These are phyloP conservation scores for Pachydiplax longipennis DNA, from an alignment of 2,888 invertebrate species.

Conservation along the genomic window DNA sequence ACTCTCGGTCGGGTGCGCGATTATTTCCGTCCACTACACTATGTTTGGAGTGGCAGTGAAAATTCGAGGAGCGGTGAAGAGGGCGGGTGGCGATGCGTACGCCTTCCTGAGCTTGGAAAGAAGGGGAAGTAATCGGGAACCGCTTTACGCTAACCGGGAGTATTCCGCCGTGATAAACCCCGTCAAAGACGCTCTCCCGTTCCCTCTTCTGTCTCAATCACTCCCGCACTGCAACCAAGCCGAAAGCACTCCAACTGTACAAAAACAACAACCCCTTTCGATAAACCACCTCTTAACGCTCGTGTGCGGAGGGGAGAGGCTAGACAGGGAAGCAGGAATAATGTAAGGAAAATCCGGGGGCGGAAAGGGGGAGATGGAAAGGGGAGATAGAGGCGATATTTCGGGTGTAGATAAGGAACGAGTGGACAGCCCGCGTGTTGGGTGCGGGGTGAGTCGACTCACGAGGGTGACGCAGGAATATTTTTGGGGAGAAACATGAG, in stretches of 20 bases:
- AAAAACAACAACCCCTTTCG: slow-evolving; percentile 13
- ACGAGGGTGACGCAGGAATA: too few species aligned
- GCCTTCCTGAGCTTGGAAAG: background rate
- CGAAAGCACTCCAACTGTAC: background rate
- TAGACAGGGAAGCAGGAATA: background rate
- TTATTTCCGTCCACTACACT: slow-evolving; percentile 14
- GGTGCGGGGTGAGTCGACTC: too few species aligned
- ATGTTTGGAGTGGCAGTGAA: slow-evolving; percentile 19
- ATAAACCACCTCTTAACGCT: background rate
- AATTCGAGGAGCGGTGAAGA: background rate
- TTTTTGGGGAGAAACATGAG: too few species aligned
- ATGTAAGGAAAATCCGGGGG: background rate
- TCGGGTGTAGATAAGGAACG: background rate
- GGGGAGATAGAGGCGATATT: background rate
- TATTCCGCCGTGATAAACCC: slow-evolving; percentile 24
- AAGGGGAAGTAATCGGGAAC: slow-evolving; percentile 13
- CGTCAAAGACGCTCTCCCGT: slow-evolving; percentile 26
- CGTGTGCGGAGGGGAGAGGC: background rate
- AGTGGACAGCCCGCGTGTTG: background rate
- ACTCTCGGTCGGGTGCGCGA: slow-evolving; percentile 5
- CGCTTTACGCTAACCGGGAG: slow-evolving; percentile 14
- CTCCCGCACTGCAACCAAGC: background rate
- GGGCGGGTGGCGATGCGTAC: background rate
- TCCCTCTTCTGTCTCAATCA: background rate
- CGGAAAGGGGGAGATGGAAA: background rate